Percentiles rank a stretch among this genome's conserved stretches.
Conservation (phyloP, 2,888 invertebrate species). For the Dasysyrphus tricinctus region DNA sequence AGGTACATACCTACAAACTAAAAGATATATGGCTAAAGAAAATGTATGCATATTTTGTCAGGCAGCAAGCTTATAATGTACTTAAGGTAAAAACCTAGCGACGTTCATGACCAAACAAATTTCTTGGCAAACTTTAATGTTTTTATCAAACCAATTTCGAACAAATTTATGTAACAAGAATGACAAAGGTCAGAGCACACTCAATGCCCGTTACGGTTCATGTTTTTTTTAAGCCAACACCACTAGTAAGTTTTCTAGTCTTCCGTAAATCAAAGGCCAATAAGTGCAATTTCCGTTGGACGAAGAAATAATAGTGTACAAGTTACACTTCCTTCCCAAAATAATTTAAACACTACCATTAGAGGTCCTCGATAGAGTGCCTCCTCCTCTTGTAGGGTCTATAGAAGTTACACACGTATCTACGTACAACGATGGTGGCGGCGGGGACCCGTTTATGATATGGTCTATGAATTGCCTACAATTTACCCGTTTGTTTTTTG, state of each 20-base stretch:
- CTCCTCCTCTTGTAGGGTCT: conserved; percentile 1
- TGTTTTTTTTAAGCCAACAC: conserved; percentile 8
- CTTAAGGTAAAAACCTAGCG: conserved; percentile 16
- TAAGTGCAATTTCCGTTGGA: conserved; percentile 55
- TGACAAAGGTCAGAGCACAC: conserved; percentile 63
- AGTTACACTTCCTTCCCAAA: conserved; percentile 53
- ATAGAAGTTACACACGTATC: neutral
- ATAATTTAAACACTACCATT: conserved; percentile 50
- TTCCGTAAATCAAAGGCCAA: conserved; percentile 64
- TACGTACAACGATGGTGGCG: neutral
- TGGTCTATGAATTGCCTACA: conserved; percentile 42
- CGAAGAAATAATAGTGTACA: conserved; percentile 16
- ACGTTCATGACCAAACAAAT: conserved; percentile 39
- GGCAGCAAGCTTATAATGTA: too few species aligned
- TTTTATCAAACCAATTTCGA: conserved; percentile 28
- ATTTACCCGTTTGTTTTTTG: conserved; percentile 49
- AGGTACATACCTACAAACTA: too few species aligned
- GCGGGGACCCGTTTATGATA: conserved; percentile 45
- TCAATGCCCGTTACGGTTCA: conserved; percentile 42
- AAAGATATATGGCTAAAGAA: too few species aligned
- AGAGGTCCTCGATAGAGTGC: conserved; percentile 32
- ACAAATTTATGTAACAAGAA: conserved; percentile 52
- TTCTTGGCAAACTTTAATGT: conserved; percentile 24
- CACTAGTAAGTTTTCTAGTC: conserved; percentile 32
- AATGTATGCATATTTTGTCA: too few species aligned